A percentile compares a stretch with the other conserved stretches of the same genome.
These are phyloP conservation scores for Drosophila koepferae DNA, from an alignment of 2,888 invertebrate species.

Conservation along the genomic window DNA sequence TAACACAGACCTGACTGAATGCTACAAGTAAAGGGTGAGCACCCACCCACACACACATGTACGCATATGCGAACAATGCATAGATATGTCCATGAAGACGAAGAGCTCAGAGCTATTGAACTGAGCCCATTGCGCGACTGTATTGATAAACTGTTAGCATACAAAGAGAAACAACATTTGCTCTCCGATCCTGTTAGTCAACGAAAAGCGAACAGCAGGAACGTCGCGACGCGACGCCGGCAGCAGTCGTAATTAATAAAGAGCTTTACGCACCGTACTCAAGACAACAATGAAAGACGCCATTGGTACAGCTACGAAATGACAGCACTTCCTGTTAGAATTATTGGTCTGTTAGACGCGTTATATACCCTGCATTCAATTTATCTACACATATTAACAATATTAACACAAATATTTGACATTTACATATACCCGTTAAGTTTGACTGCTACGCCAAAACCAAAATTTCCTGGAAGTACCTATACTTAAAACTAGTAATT, in stretches of 20 bases:
- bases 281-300: background rate
- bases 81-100: slow-evolving; percentile 10
- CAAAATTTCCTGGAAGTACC: too few species aligned
- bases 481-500: too few species aligned
- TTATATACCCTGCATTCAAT: background rate
- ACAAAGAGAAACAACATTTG: slow-evolving; percentile 22
- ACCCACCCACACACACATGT: too few species aligned
- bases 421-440: too few species aligned
- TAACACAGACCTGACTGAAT: slow-evolving; percentile 53
- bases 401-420: too few species aligned
- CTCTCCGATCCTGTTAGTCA: slow-evolving; percentile 1
- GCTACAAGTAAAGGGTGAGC: too few species aligned
- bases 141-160: slow-evolving; percentile 35
- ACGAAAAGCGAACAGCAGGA: background rate
- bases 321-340: slow-evolving; percentile 3
- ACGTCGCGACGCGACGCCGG: too few species aligned
- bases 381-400: too few species aligned
- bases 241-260: background rate
- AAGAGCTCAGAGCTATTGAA: slow-evolving; percentile 56
- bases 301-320: background rate
- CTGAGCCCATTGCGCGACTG: slow-evolving; percentile 36
- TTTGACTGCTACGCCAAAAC: too few species aligned
- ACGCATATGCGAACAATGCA: background rate
- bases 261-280: slow-evolving; percentile 27
- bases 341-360: background rate